These are phyloP conservation scores for Phylloscopus trochilus DNA, from an alignment of 2,113 vertebrate genomes.

Conservation along the genomic window DNA sequence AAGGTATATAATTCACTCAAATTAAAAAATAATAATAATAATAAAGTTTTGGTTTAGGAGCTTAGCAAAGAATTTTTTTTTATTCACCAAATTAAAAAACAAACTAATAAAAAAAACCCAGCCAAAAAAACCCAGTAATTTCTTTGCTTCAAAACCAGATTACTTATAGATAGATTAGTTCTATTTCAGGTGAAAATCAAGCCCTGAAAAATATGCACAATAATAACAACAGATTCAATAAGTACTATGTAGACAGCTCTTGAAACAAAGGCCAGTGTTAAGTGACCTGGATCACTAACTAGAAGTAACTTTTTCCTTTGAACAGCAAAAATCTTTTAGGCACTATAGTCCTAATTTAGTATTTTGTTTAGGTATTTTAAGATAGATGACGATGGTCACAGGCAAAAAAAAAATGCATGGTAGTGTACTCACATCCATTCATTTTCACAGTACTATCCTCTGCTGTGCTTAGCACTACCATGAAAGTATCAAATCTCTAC, in stretches of 20 bases:
- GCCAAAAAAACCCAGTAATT: background rate
- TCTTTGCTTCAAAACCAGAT: background rate
- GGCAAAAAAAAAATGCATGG: background rate
- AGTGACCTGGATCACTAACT: background rate
- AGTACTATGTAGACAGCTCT: background rate
- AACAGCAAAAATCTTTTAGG: background rate
- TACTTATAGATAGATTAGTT: background rate
- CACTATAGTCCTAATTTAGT: background rate
- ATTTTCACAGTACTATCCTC: background rate
- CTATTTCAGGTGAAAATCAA: background rate
- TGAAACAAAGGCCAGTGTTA: background rate
- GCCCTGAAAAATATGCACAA: background rate
- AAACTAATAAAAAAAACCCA: too few species aligned
- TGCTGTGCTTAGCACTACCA: background rate
- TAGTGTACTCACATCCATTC: fast-evolving
- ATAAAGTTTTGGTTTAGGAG: fast-evolving
- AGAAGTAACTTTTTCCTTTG: background rate
- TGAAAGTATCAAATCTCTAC: background rate
- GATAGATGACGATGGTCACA: background rate
- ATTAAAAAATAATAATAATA: background rate
- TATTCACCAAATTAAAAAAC: background rate
- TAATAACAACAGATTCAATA: background rate
- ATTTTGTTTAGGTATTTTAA: background rate
- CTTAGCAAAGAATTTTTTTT: background rate
- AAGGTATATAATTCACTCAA: background rate